Evolutionary conservation across 1,140 invertebrate genomes (phyloP), one percentile per base, ranked within the genome.

Genomic region (Agrypnia vestita): DNA sequence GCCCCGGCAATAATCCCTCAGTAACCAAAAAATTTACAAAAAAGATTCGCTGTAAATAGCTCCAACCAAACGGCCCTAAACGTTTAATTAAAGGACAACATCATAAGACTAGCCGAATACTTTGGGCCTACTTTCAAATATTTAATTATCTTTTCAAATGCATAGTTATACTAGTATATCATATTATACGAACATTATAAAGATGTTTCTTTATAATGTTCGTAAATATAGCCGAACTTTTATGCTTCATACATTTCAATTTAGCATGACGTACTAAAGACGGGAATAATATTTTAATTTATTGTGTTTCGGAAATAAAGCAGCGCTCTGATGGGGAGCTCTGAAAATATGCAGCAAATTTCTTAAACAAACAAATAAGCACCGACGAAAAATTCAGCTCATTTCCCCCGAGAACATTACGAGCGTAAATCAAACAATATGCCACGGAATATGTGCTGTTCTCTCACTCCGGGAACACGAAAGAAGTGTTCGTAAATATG

Each of bases 351-450:
- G 75, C 19, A 76, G 64, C 75, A 64, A 53, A 76, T 64, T 53
- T 76, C 44, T 64, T 19, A 19, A 49, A 21, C 61, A 55, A 55
- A 78, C 47, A 78, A 69, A 78, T 78, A 62, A 78, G 47, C 73
- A 73, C 74, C 64, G 69, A 56, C 43, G 43, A 61, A 72, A 76
- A 79, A 76, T 79, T 79, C 73, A 15, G 47, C 19, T 64, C 64
- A 82, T 79, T 82, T 82, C 77, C 80, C 77, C 64, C 11, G 77
- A 62, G 80, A 76, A 61, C 76, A 75, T 78, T 76, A 56, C 78
- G 44, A 15, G 53, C 80, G 78, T 82, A 79, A 82, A 82, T 82
- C 80, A 82, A 82, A 82, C 69, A 79, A 76, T 77, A 75, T 76
- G 77, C 62, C 80, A 82, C 73, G 69, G 59, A 67, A 82, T 62